Evolutionary conservation across 2,888 invertebrate species (phyloP).

Genomic region (Acrobasis repandana): DNA sequence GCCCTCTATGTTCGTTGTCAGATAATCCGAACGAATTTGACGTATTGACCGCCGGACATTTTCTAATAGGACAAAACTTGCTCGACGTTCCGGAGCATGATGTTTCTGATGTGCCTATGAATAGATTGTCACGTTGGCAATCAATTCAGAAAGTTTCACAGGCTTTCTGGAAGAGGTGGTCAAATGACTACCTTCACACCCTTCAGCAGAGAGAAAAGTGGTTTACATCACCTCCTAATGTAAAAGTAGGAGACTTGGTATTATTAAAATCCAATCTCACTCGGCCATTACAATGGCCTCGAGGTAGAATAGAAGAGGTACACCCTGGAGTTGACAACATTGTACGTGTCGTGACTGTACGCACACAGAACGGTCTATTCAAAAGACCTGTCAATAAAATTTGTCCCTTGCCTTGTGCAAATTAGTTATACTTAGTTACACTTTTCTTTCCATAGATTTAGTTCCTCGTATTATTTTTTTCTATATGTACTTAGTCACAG

Average conservation of each 20-base stretch:
- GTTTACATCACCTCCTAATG: conserved; percentile 17
- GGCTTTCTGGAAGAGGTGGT: conserved; percentile 33
- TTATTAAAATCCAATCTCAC: not conserved
- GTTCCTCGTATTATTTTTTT: not conserved
- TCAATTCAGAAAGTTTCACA: conserved; percentile 30
- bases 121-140: conserved; percentile 30
- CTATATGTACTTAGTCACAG: not conserved
- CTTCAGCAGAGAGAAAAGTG: conserved; percentile 30
- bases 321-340: conserved; percentile 28
- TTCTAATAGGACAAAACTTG: conserved; percentile 26
- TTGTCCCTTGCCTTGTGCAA: not conserved
- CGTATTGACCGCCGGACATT: conserved; percentile 28
- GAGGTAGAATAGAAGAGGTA: conserved; percentile 18
- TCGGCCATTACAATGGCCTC: conserved; percentile 24
- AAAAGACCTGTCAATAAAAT: conserved; percentile 22
- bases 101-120: conserved; percentile 11
- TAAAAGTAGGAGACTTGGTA: conserved; percentile 23
- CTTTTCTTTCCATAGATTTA: too few relatives aligned
- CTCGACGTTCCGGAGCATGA: conserved; percentile 25
- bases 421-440: too few relatives aligned
- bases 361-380: conserved; percentile 19
- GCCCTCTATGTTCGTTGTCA: conserved; percentile 27
- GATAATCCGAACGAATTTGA: conserved; percentile 28
- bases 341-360: conserved; percentile 27
- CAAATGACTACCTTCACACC: conserved; percentile 31